Evolutionary conservation across 2,888 invertebrate genomes (phyloP), one percentile per base, ranked within the genome.

Genomic region (Nasonia oneida): DNA sequence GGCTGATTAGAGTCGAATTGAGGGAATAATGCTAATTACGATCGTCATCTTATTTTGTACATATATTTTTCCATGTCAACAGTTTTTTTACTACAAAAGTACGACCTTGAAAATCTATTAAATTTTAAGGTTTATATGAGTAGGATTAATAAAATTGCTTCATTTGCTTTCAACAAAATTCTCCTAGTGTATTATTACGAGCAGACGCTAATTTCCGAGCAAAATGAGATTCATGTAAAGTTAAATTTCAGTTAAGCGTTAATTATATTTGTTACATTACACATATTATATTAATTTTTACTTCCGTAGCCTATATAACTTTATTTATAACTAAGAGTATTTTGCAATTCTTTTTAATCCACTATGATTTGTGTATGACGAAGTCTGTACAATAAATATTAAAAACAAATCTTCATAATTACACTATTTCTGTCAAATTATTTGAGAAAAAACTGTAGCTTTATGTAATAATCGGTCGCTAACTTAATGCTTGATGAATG

Each of bases 371-470:
- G 57, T 87, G 86, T 85, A 83, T 86, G 84, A 84, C 84, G 18
- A 85, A 86, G 78, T 87, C 81, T 84, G 87, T 87, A 87, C 75
- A 87, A 87, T 87, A 87, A 87, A 87, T 57, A 79, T 86, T 80
- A 18, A n/a, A 33, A 15, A 73, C n/a, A 42, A 73, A 42, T 61
- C 57, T 61, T 61, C n/a, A 61, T 61, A 61, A 61, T 61, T 61
- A 8, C 23, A 61, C n/a, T 6, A 61, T 8, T n/a, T n/a, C 57
- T 23, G 23, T 61, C 23, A 61, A 61, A 61, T 61, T 61, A 61
- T 61, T 61, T 0, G 12, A 47, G 12, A 42, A 10, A 47, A 47
- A 47, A 47, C 12, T 47, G 47, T 3, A 8, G 57, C 6, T 23
- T 61, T 23, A 8, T n/a, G n/a, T n/a, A 61, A 18, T 53, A 8